A percentile compares a stretch with the other conserved stretches of the same genome.
Conservation (phyloP, 1,140 invertebrate genomes). For the Colletes latitarsis region DNA sequence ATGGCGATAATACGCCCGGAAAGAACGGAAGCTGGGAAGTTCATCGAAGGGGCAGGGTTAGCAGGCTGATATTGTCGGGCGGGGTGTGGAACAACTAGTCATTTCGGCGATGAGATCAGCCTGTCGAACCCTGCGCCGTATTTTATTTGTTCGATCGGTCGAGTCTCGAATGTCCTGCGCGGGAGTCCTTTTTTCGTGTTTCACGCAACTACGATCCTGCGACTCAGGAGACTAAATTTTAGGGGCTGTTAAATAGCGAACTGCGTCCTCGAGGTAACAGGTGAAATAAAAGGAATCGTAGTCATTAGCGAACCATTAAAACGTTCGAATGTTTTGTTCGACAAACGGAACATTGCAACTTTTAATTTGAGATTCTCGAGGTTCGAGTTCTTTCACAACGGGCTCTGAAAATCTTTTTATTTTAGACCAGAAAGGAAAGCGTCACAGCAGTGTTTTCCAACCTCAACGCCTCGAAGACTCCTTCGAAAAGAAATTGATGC, state of each 20-base stretch:
- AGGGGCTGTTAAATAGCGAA: neutral
- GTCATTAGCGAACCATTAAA: no score
- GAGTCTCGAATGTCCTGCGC: conserved; percentile 14
- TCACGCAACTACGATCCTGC: neutral
- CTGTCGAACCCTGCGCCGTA: conserved; percentile 82
- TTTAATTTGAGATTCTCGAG: neutral
- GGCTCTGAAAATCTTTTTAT: no score
- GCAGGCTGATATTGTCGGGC: conserved; percentile 85
- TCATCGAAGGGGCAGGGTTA: conserved; percentile 79
- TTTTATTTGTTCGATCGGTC: conserved; percentile 51
- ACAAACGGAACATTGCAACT: no score
- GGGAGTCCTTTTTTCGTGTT: conserved; percentile 18
- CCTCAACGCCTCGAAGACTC: no score
- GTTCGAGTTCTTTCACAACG: neutral
- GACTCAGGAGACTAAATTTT: neutral
- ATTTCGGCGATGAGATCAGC: conserved; percentile 88
- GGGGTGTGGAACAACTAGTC: conserved; percentile 82
- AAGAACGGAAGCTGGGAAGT: conserved; percentile 26
- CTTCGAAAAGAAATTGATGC: no score
- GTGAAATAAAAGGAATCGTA: no score
- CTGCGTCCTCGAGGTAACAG: neutral
- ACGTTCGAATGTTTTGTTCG: no score
- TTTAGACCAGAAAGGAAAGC: no score
- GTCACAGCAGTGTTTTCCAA: no score
- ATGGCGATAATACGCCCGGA: neutral